Evolutionary conservation across 1,140 invertebrate genomes (phyloP).

Genomic region (Eupristina koningsbergeri): DNA sequence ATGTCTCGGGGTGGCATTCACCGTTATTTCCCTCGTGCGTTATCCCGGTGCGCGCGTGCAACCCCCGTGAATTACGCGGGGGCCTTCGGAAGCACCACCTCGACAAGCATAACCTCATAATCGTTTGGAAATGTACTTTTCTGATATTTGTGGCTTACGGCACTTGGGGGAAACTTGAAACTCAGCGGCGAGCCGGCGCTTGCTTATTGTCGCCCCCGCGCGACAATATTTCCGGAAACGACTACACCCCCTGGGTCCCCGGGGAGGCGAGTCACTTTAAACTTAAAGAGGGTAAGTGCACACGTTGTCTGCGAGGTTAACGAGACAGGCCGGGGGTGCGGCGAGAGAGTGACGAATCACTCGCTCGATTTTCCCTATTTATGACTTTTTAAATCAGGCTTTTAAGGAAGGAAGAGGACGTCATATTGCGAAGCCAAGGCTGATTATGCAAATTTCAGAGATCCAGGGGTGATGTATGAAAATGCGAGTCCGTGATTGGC

Average conservation of each 20-base stretch:
- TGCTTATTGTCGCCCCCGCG: neutral
- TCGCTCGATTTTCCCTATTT: neutral
- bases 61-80: neutral
- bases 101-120: constrained; percentile 38
- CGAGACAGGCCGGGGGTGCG: no score
- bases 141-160: constrained; percentile 38
- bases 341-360: neutral
- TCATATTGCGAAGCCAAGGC: no score
- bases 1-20: constrained; percentile 48
- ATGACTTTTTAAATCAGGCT: neutral
- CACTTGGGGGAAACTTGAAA: constrained; percentile 18
- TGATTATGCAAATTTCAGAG: neutral
- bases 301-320: no score
- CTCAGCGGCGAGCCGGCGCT: neutral
- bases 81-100: constrained; percentile 32
- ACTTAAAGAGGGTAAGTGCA: no score
- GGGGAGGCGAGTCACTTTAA: neutral
- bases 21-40: constrained; percentile 45
- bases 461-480: neutral
- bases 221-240: neutral
- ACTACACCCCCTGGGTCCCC: neutral
- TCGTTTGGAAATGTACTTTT: constrained; percentile 45
- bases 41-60: constrained; percentile 6
- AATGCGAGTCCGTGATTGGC: neutral
- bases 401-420: neutral